Evolutionary conservation across 2,888 invertebrate species (phyloP), one percentile per base, ranked within the genome.

Genomic region (Melanostoma scalare): DNA sequence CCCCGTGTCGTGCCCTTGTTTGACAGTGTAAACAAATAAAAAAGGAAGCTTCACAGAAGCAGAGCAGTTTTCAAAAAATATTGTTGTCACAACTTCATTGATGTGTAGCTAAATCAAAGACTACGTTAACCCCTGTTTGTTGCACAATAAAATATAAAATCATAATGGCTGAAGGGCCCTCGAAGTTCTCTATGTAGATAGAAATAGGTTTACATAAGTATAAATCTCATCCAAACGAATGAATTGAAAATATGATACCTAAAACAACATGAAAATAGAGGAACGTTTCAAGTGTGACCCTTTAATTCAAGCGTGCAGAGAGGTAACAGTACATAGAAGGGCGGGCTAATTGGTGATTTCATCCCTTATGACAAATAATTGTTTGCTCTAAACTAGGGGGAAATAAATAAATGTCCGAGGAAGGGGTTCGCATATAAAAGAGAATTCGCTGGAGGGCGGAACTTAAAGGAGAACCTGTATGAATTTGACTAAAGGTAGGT

Each of bases 301-400:
- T 63, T 63, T 56, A 71, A 56, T 61, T 76, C 42, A 3, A 44
- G 38, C 71, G 48, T 46, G 31, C 10, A 61, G 52, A 65, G 10
- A 8, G 35, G 10, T 38, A 40, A 30, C 55, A n/a, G 8, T 52
- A 58, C n/a, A 72, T 73, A 67, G 58, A 73, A 79, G 44, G 78
- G 78, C 73, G 78, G 78, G 78, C 78, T 79, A 61, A 74, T 74
- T 79, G 73, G 20, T 48, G 35, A 58, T 53, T 78, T 79, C 78
- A 79, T 73, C 78, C 78, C 78, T 61, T 72, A n/a, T 53, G 10
- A 38, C 31, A 36, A 55, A 38, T 42, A 50, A 40, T 50, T 36
- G 35, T 44, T 40, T 46, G 36, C 44, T 30, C 20, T 20, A 6
- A 42, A 53, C 36, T 35, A 38, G 58, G 55, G 74, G 50, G 9